A percentile compares a stretch with the other conserved stretches of the same genome.
Evolutionary conservation across 2,888 invertebrate genomes (phyloP).

Genomic region (Dendrolimus pini): DNA sequence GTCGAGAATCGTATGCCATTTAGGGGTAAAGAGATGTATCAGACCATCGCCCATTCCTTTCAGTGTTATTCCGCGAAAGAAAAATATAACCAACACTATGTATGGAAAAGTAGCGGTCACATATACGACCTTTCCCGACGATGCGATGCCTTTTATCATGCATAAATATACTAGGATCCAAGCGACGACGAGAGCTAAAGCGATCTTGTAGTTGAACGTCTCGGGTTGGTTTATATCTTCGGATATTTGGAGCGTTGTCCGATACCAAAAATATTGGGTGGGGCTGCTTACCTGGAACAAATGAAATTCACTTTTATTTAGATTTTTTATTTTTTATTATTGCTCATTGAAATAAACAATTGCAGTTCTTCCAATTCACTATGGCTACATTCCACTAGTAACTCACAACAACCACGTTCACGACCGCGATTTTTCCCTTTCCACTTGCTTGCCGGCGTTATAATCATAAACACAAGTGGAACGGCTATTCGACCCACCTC

Average conservation of each 20-base stretch:
- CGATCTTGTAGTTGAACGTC: slow-evolving; percentile 94
- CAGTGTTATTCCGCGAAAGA: slow-evolving; percentile 94
- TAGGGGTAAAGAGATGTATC: slow-evolving; percentile 92
- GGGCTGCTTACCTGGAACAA: slow-evolving; percentile 87
- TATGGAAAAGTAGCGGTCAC: slow-evolving; percentile 98
- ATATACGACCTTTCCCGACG: slow-evolving; percentile 97
- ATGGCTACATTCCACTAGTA: too few relatives aligned
- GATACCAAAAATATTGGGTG: slow-evolving; percentile 97
- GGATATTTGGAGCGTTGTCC: slow-evolving; percentile 93
- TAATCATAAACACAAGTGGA: too few relatives aligned
- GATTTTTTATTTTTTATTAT: too few relatives aligned
- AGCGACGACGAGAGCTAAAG: slow-evolving; percentile 88
- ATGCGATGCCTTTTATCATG: slow-evolving; percentile 98
- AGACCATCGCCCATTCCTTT: slow-evolving; percentile 92
- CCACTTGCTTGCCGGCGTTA: too few relatives aligned
- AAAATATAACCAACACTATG: slow-evolving; percentile 95
- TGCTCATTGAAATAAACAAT: too few relatives aligned
- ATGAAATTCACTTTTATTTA: slow-evolving; percentile 6
- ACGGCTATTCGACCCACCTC: too few relatives aligned
- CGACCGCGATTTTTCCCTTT: too few relatives aligned
- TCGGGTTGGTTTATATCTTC: slow-evolving; percentile 91
- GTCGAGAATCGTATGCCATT: slow-evolving; percentile 93
- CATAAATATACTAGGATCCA: slow-evolving; percentile 97
- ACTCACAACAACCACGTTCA: too few relatives aligned
- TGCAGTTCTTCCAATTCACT: too few relatives aligned